phyloP scores from a whole-genome alignment of 2,797 vertebrate genomes.

The Myotis myotis region DNA sequence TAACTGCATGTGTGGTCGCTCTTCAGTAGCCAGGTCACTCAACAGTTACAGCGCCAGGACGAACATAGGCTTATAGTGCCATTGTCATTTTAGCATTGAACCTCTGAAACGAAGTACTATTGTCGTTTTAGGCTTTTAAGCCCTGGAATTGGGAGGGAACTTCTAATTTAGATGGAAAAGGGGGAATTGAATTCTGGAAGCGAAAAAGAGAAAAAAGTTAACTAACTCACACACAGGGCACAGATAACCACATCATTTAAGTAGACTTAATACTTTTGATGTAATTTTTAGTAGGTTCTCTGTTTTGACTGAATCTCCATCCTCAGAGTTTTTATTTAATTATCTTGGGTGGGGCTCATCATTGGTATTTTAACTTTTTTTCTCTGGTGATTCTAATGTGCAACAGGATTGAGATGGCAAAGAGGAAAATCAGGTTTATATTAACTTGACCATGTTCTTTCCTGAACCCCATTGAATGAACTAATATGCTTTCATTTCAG shows the following conservation, averaged over 20 bases:
- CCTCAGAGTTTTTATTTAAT: not conserved
- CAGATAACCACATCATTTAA: not conserved
- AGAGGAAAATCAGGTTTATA: not conserved
- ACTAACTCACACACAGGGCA: not conserved
- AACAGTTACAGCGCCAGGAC: not conserved
- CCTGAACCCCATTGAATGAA: not conserved
- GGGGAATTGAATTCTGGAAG: not conserved
- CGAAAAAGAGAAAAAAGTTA: not conserved
- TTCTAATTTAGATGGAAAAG: not conserved
- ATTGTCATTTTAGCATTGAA: not conserved
- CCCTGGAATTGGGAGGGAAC: not conserved
- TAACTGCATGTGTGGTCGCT: not conserved
- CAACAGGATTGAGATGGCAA: not conserved
- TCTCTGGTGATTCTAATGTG: not conserved
- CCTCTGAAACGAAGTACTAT: not conserved
- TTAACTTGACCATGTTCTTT: not conserved
- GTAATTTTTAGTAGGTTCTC: not conserved
- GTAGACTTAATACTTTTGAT: not conserved
- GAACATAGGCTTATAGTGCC: not conserved
- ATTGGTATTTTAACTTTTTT: not conserved
- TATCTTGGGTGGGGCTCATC: not conserved
- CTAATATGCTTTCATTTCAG: not conserved
- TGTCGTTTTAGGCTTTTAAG: not conserved
- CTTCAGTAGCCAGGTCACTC: not conserved
- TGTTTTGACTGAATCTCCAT: not conserved